phyloP scores from a whole-genome alignment of 2,888 invertebrate genomes.

The Eupithecia insigniata region DNA sequence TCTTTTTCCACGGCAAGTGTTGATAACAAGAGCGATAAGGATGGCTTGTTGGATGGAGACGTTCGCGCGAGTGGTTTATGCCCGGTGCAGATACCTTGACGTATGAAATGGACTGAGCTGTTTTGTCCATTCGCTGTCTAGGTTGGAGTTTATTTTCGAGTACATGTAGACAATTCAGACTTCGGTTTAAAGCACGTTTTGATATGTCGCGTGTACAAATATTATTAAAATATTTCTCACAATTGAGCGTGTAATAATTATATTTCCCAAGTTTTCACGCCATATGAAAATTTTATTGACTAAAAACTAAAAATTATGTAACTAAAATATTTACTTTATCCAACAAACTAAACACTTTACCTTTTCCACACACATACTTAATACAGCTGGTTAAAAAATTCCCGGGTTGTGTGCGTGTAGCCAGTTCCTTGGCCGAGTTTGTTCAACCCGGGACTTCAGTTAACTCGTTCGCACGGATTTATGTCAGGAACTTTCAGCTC shows the following conservation, averaged over 20 bases:
- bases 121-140: constrained; percentile 40
- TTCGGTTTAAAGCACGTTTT: neutral
- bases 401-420: constrained; percentile 52
- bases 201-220: neutral
- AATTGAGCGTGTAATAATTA: neutral
- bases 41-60: constrained; percentile 58
- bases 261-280: neutral
- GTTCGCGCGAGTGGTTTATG: constrained; percentile 58
- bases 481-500: constrained; percentile 69
- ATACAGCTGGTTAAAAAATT: constrained; percentile 45
- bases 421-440: constrained; percentile 67
- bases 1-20: constrained; percentile 50
- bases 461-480: constrained; percentile 74
- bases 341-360: neutral
- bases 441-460: constrained; percentile 71
- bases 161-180: neutral
- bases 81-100: constrained; percentile 48
- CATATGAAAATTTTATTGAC: neutral
- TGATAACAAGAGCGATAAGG: constrained; percentile 54
- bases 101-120: constrained; percentile 38
- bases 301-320: neutral
- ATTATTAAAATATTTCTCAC: neutral
- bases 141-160: constrained; percentile 34
- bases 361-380: constrained; percentile 25
- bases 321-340: neutral